Base-by-base conservation (phyloP, 2,797 vertebrate species). In the Periophthalmus magnuspinnatus region DNA sequence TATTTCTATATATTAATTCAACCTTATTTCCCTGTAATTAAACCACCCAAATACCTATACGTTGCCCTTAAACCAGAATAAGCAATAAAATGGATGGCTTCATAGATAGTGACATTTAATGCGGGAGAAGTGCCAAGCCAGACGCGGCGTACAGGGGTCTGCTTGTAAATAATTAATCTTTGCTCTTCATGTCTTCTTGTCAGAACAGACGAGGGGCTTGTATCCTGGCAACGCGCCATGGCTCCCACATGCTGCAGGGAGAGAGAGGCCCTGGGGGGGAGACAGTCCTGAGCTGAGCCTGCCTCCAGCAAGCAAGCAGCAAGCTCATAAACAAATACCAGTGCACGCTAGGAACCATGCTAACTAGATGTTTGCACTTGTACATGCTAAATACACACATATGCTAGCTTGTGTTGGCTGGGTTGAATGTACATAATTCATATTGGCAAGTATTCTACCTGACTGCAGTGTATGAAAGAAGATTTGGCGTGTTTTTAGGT, bases 101-200 rank as follows among this genome's bases (percentile, higher is more conserved):
- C 89, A 93, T 93, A 88, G 91, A 93, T 91, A 90, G 90, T 93
- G 92, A 93, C 93, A 93, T 94, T 93, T 93, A 92, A 91, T 93
- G 93, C 91, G 92, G 93, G 93, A 94, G 91, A 91, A 89, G 91
- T 93, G 93, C 92, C 94, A 94, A 94, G 93, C 93, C 93, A 92
- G 92, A 94, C 91, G 91, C 81, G 90, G 92, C 81, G 90, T 95
- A 94, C 94, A 94, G 93, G 93, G 94, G 91, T 94, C 93, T 92
- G 93, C 93, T 94, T 94, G 94, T 95, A 94, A 94, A 94, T 95
- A 94, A 95, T 93, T 94, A 94, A 95, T 95, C 93, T 94, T 92
- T 94, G 93, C 93, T 94, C 93, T 95, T 95, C 94, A 93, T 94
- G 94, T 94, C 93, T 94, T 93, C 94, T 95, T 94, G 94, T 94